Evolutionary conservation across 2,888 invertebrate species (phyloP), one percentile per base, ranked within the genome.

Genomic region (Rosalia funebris): DNA sequence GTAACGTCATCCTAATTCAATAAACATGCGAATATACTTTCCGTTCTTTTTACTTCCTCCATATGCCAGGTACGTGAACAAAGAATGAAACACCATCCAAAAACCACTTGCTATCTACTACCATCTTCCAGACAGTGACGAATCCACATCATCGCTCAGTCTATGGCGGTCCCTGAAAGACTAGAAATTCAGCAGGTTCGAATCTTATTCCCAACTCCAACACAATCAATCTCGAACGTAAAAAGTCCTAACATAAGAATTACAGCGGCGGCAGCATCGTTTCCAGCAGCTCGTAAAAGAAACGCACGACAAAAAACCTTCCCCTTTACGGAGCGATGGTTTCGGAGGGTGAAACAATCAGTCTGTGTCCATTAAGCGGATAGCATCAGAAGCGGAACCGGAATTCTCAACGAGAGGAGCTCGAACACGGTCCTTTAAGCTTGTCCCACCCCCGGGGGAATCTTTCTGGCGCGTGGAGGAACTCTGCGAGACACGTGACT

Each of bases 291-390:
- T 70, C 70, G 68, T 71, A 68, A 70, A 71, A 58, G 62, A 57
- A 50, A 44, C 17, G 50, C 45, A 44, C 45, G 47, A 68, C 52
- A 62, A 58, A 68, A 71, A 71, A 68, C 53, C 10, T 31, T 53
- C 41, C 65, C 66, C 62, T 70, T 71, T 65, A 69, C 68, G 68
- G 63, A 63, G 56, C 57, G 62, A 68, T 61, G 66, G 65, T 66
- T 66, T 66, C 64, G 50, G 63, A 62, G 68, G 70, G 69, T 60
- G 63, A 70, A 72, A 72, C 70, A 71, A 74, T 74, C 71, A 69
- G 69, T 73, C 72, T 60, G 65, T 65, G 71, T 71, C 71, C 71
- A 72, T 71, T 70, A 72, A 67, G 53, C 31, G 53, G 32, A 53
- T 41, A 56, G 53, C 58, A 32, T 15, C 47, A 57, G 66, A 46